A percentile compares a stretch with the other conserved stretches of the same genome.
Evolutionary conservation across 1,140 invertebrate genomes (phyloP).

Genomic region (Acromyrmex charruanus): DNA sequence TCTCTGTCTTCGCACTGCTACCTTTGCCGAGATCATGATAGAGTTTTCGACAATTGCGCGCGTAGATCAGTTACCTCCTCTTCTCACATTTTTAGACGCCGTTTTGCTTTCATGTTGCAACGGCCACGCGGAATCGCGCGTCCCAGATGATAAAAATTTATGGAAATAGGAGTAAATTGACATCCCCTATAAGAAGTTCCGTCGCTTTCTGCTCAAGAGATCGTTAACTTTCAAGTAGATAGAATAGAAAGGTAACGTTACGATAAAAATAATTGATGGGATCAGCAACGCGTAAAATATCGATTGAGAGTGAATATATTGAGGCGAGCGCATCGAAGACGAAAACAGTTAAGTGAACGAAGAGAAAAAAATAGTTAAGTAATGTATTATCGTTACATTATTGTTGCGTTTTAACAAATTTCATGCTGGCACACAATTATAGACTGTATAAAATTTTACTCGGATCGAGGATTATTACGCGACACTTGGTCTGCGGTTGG

Average conservation of each 20-base stretch:
- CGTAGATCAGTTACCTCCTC: slow-evolving; percentile 33
- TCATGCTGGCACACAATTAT: background rate
- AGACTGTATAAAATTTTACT: background rate
- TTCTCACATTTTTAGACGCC: background rate
- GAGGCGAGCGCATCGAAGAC: background rate
- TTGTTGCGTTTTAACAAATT: background rate
- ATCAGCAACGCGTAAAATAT: slow-evolving; percentile 1
- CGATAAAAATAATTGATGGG: slow-evolving; percentile 16
- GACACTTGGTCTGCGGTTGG: background rate
- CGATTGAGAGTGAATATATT: background rate
- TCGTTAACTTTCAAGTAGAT: slow-evolving; percentile 24
- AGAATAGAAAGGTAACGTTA: background rate
- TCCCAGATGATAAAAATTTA: slow-evolving; percentile 57
- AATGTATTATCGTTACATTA: background rate
- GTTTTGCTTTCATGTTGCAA: slow-evolving; percentile 17
- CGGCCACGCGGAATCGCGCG: slow-evolving; percentile 17
- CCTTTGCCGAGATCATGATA: slow-evolving; percentile 50
- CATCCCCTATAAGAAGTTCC: slow-evolving; percentile 8
- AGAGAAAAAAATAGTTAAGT: background rate
- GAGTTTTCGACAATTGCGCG: slow-evolving; percentile 57
- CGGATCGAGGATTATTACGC: background rate
- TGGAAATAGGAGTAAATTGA: slow-evolving; percentile 54
- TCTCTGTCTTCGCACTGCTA: slow-evolving; percentile 32
- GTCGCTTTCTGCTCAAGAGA: slow-evolving; percentile 19
- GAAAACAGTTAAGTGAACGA: background rate